Conservation (phyloP, 2,797 vertebrate genomes). For the Spheniscus humboldti region DNA sequence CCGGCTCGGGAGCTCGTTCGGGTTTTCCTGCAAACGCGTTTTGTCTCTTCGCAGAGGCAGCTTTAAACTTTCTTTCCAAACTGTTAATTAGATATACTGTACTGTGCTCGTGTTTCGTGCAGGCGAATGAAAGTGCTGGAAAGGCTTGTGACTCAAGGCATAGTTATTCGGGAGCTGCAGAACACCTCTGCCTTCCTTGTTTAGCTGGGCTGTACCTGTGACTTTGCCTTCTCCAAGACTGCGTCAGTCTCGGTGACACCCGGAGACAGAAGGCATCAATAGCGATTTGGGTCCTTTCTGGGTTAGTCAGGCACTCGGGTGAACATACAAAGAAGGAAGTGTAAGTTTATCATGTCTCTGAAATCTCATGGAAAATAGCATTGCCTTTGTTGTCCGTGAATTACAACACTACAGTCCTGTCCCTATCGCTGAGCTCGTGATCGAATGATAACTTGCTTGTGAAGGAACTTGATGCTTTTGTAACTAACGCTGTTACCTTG, state of each 20-base stretch:
- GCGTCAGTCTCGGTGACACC: background rate
- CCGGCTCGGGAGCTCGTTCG: background rate
- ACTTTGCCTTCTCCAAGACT: background rate
- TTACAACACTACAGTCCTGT: background rate
- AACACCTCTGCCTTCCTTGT: background rate
- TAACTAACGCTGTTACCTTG: background rate
- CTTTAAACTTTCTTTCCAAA: conserved; percentile 47
- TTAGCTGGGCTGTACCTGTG: background rate
- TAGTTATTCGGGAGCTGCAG: background rate
- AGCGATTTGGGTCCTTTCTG: background rate
- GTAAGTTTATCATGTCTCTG: background rate
- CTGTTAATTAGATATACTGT: background rate
- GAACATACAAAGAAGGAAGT: background rate
- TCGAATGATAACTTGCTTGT: background rate
- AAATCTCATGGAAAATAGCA: background rate
- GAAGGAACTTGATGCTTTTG: background rate
- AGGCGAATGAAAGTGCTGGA: background rate
- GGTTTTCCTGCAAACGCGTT: background rate
- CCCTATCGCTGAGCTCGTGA: background rate
- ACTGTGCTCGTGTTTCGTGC: background rate
- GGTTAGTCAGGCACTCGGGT: background rate
- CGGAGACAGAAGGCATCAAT: background rate
- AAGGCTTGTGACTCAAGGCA: conserved; percentile 5
- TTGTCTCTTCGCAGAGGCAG: background rate
- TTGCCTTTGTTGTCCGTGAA: background rate